A percentile compares a stretch with the other conserved stretches of the same genome.
phyloP scores from a whole-genome alignment of 92 coral and sea anemone species.

The Palythoa grandiflora region DNA sequence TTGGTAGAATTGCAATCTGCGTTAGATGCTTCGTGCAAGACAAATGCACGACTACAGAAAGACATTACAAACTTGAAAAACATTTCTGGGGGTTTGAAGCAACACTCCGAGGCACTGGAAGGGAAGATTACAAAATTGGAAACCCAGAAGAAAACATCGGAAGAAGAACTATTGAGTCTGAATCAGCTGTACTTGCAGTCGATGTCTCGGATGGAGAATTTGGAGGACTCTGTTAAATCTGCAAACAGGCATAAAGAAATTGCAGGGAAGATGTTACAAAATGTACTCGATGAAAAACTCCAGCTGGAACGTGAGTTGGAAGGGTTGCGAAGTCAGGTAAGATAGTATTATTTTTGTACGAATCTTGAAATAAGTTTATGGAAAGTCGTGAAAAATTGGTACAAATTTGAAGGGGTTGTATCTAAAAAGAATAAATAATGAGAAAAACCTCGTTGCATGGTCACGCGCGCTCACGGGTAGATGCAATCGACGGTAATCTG shows the following conservation, averaged over 20 bases:
- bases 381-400: too few relatives aligned
- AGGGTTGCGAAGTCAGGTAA: neutral
- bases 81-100: constrained; percentile 12
- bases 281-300: constrained; percentile 11
- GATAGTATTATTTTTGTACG: too few relatives aligned
- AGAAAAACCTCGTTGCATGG: too few relatives aligned
- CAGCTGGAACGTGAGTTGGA: constrained; percentile 16
- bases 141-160: neutral
- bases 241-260: constrained; percentile 8
- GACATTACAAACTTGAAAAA: neutral
- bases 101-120: constrained; percentile 11
- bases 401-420: too few relatives aligned
- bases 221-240: constrained; percentile 9
- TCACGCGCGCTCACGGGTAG: too few relatives aligned
- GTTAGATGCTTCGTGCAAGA: neutral
- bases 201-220: constrained; percentile 9
- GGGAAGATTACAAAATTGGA: neutral
- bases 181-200: constrained; percentile 16
- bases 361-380: too few relatives aligned
- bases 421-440: too few relatives aligned
- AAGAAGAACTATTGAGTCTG: constrained; percentile 5
- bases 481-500: too few relatives aligned
- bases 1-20: neutral
- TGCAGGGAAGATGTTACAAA: constrained; percentile 9
- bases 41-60: neutral